Base-by-base conservation (phyloP, 2,113 vertebrate species). In the Nothocercus nigrocapillus region DNA sequence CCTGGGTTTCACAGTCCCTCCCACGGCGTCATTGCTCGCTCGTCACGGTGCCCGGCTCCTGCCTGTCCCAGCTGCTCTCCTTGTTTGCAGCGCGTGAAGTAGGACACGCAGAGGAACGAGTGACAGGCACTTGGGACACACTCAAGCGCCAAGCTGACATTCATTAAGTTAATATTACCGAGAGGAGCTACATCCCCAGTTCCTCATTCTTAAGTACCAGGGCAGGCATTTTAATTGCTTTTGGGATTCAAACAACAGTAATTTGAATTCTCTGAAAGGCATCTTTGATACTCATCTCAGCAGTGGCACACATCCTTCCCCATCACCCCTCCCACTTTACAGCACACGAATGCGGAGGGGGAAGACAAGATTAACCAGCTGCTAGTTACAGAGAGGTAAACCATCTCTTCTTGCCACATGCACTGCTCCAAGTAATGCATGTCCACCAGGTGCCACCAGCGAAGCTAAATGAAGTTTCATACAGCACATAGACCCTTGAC, bases 231-330 rank as follows among this genome's bases (percentile, higher is more conserved):
- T 62, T 89, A 84, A 94, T 82, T 86, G 42, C 42, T 86, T 92
- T 94, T 82, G 84, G 51, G 56, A 89, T 22, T 78, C 92, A 63
- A 56, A 95, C 94, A 92, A 61, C 77, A 94, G 91, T 82, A 94
- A 63, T 38, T 67, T 95, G 77, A 94, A 93, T 84, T 92, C 27
- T 61, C 69, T 51, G 59, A 13, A 49, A 58, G 11, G 27, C 81
- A 24, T 82, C 85, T 87, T 45, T 70, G 36, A 87, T 64, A 89
- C 56, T 88, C 30, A 90, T 82, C 88, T 82, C 54, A 32, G 40
- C 36, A 85, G 75, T 92, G 85, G 85, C 88, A 94, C 45, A 44
- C 22, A 47, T 66, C 19, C 51, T 89, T 51, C 51, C 27, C 82
- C 45, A 63, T 78, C 44, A 82, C 7, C 49, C 7, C 73, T 93